Percentiles rank a stretch among this genome's conserved stretches.
These are phyloP conservation scores for Archegozetes longisetosus DNA, from an alignment of 1,140 invertebrate species.

Conservation along the genomic window DNA sequence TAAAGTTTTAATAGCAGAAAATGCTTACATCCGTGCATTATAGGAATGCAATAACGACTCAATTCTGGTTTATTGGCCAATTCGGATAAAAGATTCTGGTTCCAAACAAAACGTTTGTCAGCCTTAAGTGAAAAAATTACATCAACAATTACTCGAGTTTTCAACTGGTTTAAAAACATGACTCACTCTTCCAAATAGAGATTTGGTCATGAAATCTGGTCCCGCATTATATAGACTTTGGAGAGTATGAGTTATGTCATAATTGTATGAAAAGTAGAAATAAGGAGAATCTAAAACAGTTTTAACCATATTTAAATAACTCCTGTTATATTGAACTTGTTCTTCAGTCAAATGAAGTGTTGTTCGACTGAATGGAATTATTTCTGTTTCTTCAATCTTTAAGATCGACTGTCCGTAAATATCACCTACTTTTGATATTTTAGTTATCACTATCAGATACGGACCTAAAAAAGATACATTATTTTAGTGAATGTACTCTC, in stretches of 20 bases:
- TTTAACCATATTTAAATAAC: constrained; percentile 64
- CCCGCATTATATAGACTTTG: constrained; percentile 75
- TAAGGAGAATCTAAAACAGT: constrained; percentile 48
- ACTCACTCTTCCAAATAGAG: constrained; percentile 5
- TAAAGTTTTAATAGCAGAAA: neutral
- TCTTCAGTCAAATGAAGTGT: constrained; percentile 59
- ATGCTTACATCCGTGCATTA: constrained; percentile 54
- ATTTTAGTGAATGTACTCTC: too few relatives aligned
- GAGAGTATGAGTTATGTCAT: constrained; percentile 80
- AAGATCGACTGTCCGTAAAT: constrained; percentile 71
- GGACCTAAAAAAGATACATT: constrained; percentile 26
- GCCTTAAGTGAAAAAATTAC: constrained; percentile 34
- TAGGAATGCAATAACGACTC: constrained; percentile 60
- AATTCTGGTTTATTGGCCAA: constrained; percentile 44
- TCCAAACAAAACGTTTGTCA: constrained; percentile 84
- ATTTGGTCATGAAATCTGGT: constrained; percentile 59
- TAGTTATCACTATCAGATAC: constrained; percentile 81
- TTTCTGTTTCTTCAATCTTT: constrained; percentile 58
- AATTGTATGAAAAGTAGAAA: constrained; percentile 83
- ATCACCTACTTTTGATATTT: constrained; percentile 62
- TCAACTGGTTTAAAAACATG: neutral
- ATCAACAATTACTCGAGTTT: constrained; percentile 19
- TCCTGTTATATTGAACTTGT: constrained; percentile 56
- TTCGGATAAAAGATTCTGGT: constrained; percentile 55
- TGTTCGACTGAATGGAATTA: constrained; percentile 69